A percentile compares a stretch with the other conserved stretches of the same genome.
Evolutionary conservation across 2,888 invertebrate genomes (phyloP).

Genomic region (Eulithis prunata): DNA sequence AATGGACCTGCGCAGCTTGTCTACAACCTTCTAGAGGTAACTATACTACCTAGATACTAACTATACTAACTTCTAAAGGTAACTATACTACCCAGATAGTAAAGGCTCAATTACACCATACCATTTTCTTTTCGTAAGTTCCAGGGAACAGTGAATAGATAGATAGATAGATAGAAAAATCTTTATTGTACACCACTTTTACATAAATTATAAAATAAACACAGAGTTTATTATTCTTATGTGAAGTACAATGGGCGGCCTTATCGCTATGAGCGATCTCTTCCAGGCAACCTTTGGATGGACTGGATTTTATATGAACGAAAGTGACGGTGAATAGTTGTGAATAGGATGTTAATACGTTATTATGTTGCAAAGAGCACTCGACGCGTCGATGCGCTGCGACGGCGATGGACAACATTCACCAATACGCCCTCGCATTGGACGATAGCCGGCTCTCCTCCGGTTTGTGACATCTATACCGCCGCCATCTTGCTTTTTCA

Average conservation of each 20-base stretch:
- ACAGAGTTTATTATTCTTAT: too few species aligned
- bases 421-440: slow-evolving; percentile 86
- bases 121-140: too few species aligned
- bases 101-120: too few species aligned
- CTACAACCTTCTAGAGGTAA: slow-evolving; percentile 36
- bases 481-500: neutral
- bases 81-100: neutral
- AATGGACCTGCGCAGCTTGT: slow-evolving; percentile 83
- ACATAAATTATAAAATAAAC: too few species aligned
- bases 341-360: neutral
- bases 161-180: too few species aligned
- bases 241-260: too few species aligned
- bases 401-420: slow-evolving; percentile 87
- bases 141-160: too few species aligned
- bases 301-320: too few species aligned
- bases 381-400: slow-evolving; percentile 82
- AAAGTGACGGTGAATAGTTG: too few species aligned
- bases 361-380: slow-evolving; percentile 64
- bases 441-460: slow-evolving; percentile 50
- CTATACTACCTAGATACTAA: neutral
- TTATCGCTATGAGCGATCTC: too few species aligned
- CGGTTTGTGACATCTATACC: slow-evolving; percentile 54
- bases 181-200: too few species aligned
- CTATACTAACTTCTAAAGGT: slow-evolving; percentile 11
- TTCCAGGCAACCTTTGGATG: too few species aligned